Base-by-base conservation (phyloP, 1,140 invertebrate genomes). In the Tigriopus japonicus region DNA sequence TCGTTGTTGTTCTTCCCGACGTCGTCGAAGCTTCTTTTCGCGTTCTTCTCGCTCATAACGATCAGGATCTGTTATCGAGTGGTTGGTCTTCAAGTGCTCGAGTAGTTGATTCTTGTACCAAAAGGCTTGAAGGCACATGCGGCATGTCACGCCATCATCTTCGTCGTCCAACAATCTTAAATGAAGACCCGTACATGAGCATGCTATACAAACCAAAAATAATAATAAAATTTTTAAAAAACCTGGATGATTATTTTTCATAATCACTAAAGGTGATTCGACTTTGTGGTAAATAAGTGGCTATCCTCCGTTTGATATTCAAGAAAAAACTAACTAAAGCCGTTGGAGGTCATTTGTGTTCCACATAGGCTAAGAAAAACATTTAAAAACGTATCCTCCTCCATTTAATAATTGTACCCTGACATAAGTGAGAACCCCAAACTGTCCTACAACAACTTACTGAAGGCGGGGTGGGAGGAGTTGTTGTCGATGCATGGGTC, bases 61-160 rank as follows among this genome's bases (percentile, higher is more conserved):
- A 19, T 52, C 58, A 21, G 58, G 58, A 21, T 59, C 58, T 6
- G 41, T 17, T n/a, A 59, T 59, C 17, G 28, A 42, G 42, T 59
- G 58, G n/a, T 49, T 28, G 12, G 58, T 49, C 24, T 59, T 59
- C 15, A 59, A 42, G 49, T 59, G 58, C 24, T 59, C 58, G 14
- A 17, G 15, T 14, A 59, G 41, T n/a, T 52, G 28, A 21, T 42
- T n/a, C 43, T 59, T 59, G 24, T 59, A 59, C 58, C 58, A 59
- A 45, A 42, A 59, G 43, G 28, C 23, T 19, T 40, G 28, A 6
- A 59, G 58, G 24, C 58, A 59, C 15, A 59, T n/a, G 17, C 58
- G 41, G 24, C 58, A 59, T n/a, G 58, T 59, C 14, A 59, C 15
- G 5, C 58, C 58, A 28, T 59, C 58, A 49, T 59, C 58, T 24